Percentiles rank a stretch among this genome's conserved stretches.
Evolutionary conservation across 1,140 invertebrate species (phyloP).

Genomic region (Drosophila sucinea): DNA sequence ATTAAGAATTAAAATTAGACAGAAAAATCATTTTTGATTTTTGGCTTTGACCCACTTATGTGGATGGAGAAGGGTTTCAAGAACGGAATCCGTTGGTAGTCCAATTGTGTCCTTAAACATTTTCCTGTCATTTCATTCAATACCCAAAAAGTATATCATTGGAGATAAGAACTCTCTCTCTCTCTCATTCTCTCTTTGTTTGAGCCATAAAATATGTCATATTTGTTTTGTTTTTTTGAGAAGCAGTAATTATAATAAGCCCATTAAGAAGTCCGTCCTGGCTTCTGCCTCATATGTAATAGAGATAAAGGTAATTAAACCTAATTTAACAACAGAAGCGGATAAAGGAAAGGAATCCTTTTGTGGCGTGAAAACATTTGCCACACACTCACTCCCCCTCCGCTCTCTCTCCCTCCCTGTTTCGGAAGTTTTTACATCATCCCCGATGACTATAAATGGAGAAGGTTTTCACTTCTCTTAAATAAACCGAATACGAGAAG

Average conservation of each 20-base stretch:
- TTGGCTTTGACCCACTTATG: too few species aligned
- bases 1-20: too few species aligned
- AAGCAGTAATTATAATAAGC: slow-evolving; percentile 61
- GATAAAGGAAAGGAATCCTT: slow-evolving; percentile 1
- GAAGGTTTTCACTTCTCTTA: not conserved
- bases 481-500: slow-evolving; percentile 1
- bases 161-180: slow-evolving; percentile 45
- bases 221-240: slow-evolving; percentile 35
- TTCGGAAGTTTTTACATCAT: slow-evolving; percentile 3
- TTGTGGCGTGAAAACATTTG: slow-evolving; percentile 64
- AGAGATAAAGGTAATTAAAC: slow-evolving; percentile 15
- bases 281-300: slow-evolving; percentile 43
- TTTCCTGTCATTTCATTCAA: too few species aligned
- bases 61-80: too few species aligned
- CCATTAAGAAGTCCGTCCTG: slow-evolving; percentile 53
- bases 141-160: not conserved
- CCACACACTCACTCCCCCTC: slow-evolving; percentile 27
- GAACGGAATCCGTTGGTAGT: too few species aligned
- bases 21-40: too few species aligned
- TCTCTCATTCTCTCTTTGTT: not conserved
- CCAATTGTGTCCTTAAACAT: slow-evolving; percentile 18
- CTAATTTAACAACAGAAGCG: not conserved
- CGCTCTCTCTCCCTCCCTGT: not conserved
- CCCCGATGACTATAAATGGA: slow-evolving; percentile 2
- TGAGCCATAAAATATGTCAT: slow-evolving; percentile 77